Evolutionary conservation across 2,113 vertebrate genomes (phyloP).

Genomic region (Antechinus stuartii): DNA sequence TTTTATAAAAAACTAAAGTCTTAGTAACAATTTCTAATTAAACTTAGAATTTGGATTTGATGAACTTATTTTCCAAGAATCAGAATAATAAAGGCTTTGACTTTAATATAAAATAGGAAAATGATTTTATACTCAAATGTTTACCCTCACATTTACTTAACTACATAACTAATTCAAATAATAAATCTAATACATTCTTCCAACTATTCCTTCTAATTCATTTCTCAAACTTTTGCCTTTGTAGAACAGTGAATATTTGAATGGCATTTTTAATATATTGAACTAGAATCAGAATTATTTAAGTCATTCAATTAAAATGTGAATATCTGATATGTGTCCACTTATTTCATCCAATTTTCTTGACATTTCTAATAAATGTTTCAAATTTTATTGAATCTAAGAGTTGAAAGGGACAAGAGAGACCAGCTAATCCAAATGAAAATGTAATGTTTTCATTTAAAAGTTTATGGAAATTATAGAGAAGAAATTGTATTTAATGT

Average conservation of each 20-base stretch:
- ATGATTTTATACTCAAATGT: background rate
- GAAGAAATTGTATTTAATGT: constrained; percentile 18
- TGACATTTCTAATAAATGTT: background rate
- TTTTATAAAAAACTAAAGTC: background rate
- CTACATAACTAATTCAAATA: constrained; percentile 44
- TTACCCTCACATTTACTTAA: constrained; percentile 43
- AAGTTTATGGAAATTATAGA: background rate
- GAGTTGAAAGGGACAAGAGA: background rate
- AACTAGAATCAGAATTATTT: background rate
- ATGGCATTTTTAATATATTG: constrained; percentile 31
- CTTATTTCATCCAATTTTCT: background rate
- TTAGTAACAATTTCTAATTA: background rate
- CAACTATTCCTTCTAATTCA: background rate
- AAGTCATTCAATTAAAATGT: constrained; percentile 45
- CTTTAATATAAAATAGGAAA: background rate
- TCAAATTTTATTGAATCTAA: background rate
- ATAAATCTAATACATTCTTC: background rate
- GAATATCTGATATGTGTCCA: background rate
- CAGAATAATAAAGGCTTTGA: background rate
- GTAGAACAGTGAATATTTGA: constrained; percentile 27
- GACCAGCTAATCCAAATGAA: background rate
- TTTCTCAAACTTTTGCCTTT: constrained; percentile 30
- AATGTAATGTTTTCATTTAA: constrained; percentile 6
- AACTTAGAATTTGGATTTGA: background rate
- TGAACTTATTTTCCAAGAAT: background rate